Evolutionary conservation across 1,140 invertebrate species (phyloP), one percentile per base, ranked within the genome.

Genomic region (Tachypleus tridentatus): DNA sequence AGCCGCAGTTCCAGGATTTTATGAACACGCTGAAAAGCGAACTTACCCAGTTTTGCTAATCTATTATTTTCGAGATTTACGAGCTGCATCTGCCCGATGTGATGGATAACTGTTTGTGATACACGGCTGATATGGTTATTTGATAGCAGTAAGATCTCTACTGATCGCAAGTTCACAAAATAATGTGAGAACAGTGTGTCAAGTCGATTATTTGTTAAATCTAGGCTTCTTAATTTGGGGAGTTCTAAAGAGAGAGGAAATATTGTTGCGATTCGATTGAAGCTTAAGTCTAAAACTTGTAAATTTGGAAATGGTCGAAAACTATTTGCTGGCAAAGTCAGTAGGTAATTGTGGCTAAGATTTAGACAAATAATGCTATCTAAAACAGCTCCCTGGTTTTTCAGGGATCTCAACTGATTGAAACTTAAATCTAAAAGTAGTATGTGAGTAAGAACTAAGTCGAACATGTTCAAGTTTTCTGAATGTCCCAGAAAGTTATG

Each of bases 341-440:
- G 10, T 10, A 62, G 61, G 54, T 50, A 62, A 62, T 62, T 62
- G 11, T 62, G 49, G n/a, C 61, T 53, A 4, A 62, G 54, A 57
- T 62, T 62, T 9, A 62, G n/a, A n/a, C 52, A 62, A 11, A 10
- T 4, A 5, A 62, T 10, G 51, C 61, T 62, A 7, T 11, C 6
- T 54, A 62, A n/a, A 49, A 10, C n/a, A 5, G 48, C 51, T 52
- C 61, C 61, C 10, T 10, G 5, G 29, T 53, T 62, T 48, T 49
- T 11, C 10, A 62, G 49, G 7, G 49, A 52, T 49, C 54, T n/a
- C n/a, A 62, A 49, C n/a, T 48, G 51, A 57, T 62, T 62, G 29
- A 51, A 57, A 62, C 61, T 62, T 49, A 62, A 56, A n/a, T 62
- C 61, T 9, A 62, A 50, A 10, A 62, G 10, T 9, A 62, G 29